Evolutionary conservation across 92 coral and sea anemone genomes (phyloP).

Genomic region (Galaxea fascicularis): DNA sequence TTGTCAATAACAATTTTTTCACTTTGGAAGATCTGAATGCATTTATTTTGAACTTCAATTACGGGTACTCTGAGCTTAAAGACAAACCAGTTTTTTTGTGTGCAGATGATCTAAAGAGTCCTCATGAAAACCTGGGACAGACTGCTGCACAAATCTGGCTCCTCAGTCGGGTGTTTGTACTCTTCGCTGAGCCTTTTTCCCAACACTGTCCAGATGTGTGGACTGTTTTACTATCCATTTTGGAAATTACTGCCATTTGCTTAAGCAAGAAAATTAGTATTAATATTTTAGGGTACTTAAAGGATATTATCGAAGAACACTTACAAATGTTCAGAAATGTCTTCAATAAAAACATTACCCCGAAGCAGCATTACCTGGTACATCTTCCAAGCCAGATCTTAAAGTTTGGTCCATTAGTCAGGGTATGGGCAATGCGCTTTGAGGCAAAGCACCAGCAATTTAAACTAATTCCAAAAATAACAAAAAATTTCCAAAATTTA

Average conservation of each 20-base stretch:
- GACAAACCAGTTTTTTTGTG: neutral
- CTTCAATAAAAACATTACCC: neutral
- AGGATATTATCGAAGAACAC: neutral
- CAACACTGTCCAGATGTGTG: neutral
- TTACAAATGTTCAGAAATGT: neutral
- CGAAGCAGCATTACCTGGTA: slow-evolving; percentile 2
- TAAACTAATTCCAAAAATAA: slow-evolving; percentile 5
- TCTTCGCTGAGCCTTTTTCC: neutral
- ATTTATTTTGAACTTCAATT: neutral
- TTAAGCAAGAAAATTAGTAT: neutral
- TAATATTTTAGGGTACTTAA: slow-evolving; percentile 3
- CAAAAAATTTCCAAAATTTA: slow-evolving; percentile 2
- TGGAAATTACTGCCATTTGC: slow-evolving; percentile 26
- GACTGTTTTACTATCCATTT: neutral
- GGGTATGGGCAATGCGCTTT: slow-evolving; percentile 19
- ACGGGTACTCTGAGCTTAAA: slow-evolving; percentile 20
- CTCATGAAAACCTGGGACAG: neutral
- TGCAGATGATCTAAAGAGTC: neutral
- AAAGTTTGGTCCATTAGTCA: neutral
- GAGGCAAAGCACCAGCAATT: slow-evolving; percentile 42
- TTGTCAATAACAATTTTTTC: neutral
- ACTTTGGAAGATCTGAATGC: neutral
- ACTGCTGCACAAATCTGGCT: slow-evolving; percentile 1
- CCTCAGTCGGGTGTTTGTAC: neutral
- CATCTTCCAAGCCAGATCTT: slow-evolving; percentile 3